phyloP scores from a whole-genome alignment of 2,797 vertebrate genomes.

The Oreortyx pictus region DNA sequence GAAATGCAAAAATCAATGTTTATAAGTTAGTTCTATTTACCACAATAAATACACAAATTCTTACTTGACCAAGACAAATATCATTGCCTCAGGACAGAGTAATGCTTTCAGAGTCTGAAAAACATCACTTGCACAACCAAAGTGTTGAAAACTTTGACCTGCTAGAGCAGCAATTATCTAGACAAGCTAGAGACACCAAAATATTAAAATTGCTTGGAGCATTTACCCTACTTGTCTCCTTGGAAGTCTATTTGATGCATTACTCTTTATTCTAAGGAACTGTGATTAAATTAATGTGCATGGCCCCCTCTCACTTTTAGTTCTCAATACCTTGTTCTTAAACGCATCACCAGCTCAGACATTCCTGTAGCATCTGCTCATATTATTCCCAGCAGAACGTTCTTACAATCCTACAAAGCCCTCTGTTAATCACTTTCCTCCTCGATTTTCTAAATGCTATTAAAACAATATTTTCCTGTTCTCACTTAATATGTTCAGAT shows the following conservation, averaged over 20 bases:
- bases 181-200: not conserved
- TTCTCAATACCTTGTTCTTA: not conserved
- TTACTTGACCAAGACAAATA: not conserved
- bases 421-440: not conserved
- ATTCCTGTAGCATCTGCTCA: not conserved
- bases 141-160: not conserved
- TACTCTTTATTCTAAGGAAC: not conserved
- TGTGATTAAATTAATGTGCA: not conserved
- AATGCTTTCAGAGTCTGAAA: not conserved
- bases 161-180: not conserved
- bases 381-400: not conserved
- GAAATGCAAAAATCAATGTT: not conserved
- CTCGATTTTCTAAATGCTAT: not conserved
- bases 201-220: not conserved
- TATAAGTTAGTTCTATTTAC: not conserved
- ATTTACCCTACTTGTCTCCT: not conserved
- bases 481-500: not conserved
- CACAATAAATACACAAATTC: not conserved
- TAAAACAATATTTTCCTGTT: not conserved
- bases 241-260: not conserved
- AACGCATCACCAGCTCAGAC: not conserved
- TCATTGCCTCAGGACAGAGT: conserved; percentile 26
- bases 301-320: not conserved
- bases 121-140: not conserved
- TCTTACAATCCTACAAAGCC: not conserved